Conservation (phyloP, 92 coral and sea anemone genomes). For the Porites lobata region DNA sequence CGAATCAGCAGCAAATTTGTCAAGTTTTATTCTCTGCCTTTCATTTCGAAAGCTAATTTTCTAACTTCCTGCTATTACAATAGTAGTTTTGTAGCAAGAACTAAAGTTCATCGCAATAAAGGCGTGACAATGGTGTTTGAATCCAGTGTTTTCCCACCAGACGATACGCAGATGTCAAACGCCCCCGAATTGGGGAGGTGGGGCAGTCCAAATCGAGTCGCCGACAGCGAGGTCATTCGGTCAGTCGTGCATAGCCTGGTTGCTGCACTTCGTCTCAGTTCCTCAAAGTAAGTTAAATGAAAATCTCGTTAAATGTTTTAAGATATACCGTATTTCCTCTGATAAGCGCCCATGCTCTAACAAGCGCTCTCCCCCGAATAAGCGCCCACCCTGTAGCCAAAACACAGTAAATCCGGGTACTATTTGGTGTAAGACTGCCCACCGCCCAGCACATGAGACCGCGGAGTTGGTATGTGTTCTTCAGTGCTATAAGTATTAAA, state of each 20-base stretch:
- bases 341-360: no score
- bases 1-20: neutral
- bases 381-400: no score
- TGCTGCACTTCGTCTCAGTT: neutral
- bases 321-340: no score
- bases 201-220: neutral
- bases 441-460: no score
- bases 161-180: slow-evolving; percentile 6
- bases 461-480: no score
- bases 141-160: slow-evolving; percentile 8
- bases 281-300: slow-evolving; percentile 11
- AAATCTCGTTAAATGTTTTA: neutral
- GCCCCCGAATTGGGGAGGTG: neutral
- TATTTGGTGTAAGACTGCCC: no score
- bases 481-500: no score
- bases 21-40: slow-evolving; percentile 18
- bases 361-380: no score
- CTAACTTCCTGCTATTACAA: slow-evolving; percentile 5
- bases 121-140: neutral
- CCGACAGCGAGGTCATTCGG: neutral
- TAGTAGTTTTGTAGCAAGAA: neutral
- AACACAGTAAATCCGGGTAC: no score
- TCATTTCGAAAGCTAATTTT: slow-evolving; percentile 1
- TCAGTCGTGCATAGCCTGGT: neutral
- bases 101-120: neutral